Base-by-base conservation (phyloP, 2,113 vertebrate species). In the Eidolon helvum region DNA sequence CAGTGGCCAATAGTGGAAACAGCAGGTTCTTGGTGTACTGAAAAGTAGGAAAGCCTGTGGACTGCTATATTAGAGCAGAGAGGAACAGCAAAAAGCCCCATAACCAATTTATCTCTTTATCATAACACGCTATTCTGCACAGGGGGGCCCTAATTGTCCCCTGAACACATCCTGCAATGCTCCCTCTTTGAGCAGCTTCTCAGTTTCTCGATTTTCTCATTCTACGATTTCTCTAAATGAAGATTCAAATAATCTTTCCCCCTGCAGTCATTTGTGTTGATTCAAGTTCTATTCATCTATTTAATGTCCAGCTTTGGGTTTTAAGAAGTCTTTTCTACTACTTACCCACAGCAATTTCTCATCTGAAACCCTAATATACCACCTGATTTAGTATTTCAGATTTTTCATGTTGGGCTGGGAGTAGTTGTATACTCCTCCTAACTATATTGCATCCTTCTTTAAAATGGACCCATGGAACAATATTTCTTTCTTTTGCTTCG, bases 91-190 rank as follows among this genome's bases (percentile, higher is more conserved):
- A 86, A 89, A 89, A 45, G 0, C 45, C 15, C n/a, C 4, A 16
- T 50, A 6, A n/a, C 30, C 77, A 63, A 22, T 38, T 48, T 15
- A 22, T 40, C 3, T 71, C 30, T 48, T 5, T 15, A 16, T 3
- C 8, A 18, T 14, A 43, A 5, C 2, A 7, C 0, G 28, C 10
- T 30, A 1, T 10, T 83, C 33, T n/a, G 15, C 35, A 63, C 1
- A n/a, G 3, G 3, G 0, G 19, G 26, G 10, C 4, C 68, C 28
- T 61, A 45, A 50, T 1, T 71, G 45, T 83, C 10, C 2, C 1
- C 5, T 19, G 33, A 66, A 43, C 1, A 8, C 4, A 66, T 4
- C 9, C 30, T 79, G 38, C 1, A 48, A 3, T n/a, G 38, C 26
- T 69, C 15, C 30, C 12, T 45, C 43, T 68, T 68, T 43, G 10